These are phyloP conservation scores for Alectura lathami DNA, from an alignment of 2,113 vertebrate genomes.

Conservation along the genomic window DNA sequence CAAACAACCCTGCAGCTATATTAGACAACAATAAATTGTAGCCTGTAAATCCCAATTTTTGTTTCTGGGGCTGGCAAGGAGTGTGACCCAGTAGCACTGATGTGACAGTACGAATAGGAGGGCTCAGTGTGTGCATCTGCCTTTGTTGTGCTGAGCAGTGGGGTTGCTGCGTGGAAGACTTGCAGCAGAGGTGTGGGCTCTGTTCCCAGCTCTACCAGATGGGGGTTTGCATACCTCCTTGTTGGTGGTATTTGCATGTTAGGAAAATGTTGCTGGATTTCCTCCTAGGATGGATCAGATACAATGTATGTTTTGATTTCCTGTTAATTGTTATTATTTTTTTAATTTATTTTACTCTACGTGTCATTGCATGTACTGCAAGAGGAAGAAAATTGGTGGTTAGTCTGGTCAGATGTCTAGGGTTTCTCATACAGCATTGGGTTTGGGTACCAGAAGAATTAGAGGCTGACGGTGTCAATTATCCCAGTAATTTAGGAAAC, in stretches of 20 bases:
- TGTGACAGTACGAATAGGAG: not conserved
- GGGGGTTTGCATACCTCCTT: not conserved
- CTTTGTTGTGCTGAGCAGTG: not conserved
- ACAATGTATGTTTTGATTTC: not conserved
- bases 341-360: not conserved
- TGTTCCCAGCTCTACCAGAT: not conserved
- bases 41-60: not conserved
- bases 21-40: not conserved
- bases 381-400: not conserved
- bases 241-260: not conserved
- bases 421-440: not conserved
- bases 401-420: not conserved
- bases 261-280: not conserved
- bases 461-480: not conserved
- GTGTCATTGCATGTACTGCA: not conserved
- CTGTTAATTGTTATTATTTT: not conserved
- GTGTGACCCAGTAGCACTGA: accelerated
- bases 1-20: too few species aligned
- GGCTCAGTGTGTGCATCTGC: not conserved
- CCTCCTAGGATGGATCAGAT: not conserved
- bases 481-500: not conserved
- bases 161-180: not conserved
- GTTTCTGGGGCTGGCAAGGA: not conserved
- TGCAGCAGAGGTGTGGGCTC: not conserved
- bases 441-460: not conserved